Percentiles rank a stretch among this genome's conserved stretches.
These are phyloP conservation scores for Drosophila novamexicana DNA, from an alignment of 1,140 invertebrate genomes.

Conservation along the genomic window DNA sequence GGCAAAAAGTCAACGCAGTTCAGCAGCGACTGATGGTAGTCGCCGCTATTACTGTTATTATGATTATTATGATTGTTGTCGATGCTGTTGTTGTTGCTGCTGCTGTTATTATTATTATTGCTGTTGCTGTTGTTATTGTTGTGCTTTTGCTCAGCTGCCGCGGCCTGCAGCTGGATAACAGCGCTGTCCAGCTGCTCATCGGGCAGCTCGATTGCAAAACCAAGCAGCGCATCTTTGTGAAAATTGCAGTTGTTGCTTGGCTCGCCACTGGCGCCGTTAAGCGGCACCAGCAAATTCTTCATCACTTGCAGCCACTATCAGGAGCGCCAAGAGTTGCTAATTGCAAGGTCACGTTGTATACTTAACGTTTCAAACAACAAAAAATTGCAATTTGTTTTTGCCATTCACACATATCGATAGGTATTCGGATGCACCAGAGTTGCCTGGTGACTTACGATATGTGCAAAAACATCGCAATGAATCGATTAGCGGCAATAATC, in stretches of 20 bases:
- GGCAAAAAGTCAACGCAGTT: slow-evolving; percentile 28
- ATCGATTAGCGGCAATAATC: background rate
- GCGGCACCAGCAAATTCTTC: slow-evolving; percentile 40
- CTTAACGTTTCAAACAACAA: slow-evolving; percentile 18
- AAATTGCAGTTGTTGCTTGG: slow-evolving; percentile 29
- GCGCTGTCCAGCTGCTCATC: slow-evolving; percentile 42
- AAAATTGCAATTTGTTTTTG: slow-evolving; percentile 23
- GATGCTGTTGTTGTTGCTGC: background rate
- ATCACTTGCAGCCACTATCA: slow-evolving; percentile 13
- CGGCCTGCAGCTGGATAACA: slow-evolving; percentile 43
- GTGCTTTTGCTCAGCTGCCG: slow-evolving; percentile 27
- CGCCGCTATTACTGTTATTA: slow-evolving; percentile 21
- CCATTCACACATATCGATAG: slow-evolving; percentile 28
- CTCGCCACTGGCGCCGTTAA: slow-evolving; percentile 24
- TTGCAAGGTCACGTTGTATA: slow-evolving; percentile 15
- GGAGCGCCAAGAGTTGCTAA: background rate
- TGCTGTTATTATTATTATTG: slow-evolving; percentile 12
- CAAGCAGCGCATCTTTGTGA: slow-evolving; percentile 44
- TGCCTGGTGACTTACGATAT: background rate
- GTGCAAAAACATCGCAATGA: background rate
- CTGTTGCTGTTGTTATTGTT: background rate
- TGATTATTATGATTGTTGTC: slow-evolving; percentile 8
- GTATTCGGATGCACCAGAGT: background rate
- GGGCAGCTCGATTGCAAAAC: slow-evolving; percentile 29
- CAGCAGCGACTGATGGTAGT: slow-evolving; percentile 24